Base-by-base conservation (phyloP, 2,888 invertebrate species). In the Prosopocoilus inquinatus region DNA sequence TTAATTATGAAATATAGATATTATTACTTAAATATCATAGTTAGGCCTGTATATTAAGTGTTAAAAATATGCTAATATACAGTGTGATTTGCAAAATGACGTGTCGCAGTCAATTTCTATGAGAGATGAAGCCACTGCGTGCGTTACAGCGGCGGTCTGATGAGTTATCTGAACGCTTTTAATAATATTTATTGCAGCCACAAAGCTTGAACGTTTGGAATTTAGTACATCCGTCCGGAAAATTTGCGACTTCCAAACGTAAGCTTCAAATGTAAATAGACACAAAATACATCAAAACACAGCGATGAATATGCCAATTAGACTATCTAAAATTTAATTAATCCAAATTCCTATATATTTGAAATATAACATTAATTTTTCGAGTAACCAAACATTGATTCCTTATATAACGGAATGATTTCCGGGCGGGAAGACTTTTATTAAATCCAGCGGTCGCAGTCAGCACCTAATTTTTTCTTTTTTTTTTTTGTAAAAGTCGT, bases 21-120 rank as follows among this genome's bases (percentile, higher is more conserved):
- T 75, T 74, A 75, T 74, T 75, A 75, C 73, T 75, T 75, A 74
- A 74, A 71, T 74, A 74, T 74, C 69, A 70, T 76, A 75, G 73
- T 78, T 78, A 78, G 78, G 78, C 78, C 77, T 77, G 77, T 77
- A 78, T 77, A 78, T 77, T 76, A 77, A 74, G 70, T 75, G 72
- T 76, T 75, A 75, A 76, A 76, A 77, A 77, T 77, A 76, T 76
- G 75, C 75, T 76, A 77, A 78, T 77, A 77, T 77, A 77, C 77
- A 78, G 77, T 72, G 72, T 73, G 72, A 71, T 74, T 73, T 71
- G 68, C 71, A 70, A 70, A 61, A 62, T 68, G 67, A 63, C 67
- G 67, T 68, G 70, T 70, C 69, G 72, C 73, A 73, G 74, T 74
- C 74, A 67, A 71, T 69, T 70, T 20, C 20, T 62, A 69, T 71